Conservation (phyloP, 2,797 vertebrate species). For the Xerus rutilus region DNA sequence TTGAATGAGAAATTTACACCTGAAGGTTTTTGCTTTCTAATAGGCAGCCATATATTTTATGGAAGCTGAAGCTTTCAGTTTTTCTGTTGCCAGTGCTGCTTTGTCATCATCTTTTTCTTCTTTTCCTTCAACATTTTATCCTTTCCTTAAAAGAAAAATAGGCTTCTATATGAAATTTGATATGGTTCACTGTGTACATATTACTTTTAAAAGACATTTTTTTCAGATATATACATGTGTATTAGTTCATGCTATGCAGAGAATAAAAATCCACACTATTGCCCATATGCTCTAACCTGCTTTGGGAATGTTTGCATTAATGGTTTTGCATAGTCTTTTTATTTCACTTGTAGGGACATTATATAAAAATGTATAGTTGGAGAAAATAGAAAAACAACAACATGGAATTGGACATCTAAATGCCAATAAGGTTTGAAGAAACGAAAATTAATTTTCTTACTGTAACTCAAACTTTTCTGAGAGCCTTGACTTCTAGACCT, state of each 20-base stretch:
- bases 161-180: constrained; percentile 36
- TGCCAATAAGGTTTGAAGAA: neutral
- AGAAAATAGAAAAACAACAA: neutral
- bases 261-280: neutral
- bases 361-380: neutral
- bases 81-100: neutral
- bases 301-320: neutral
- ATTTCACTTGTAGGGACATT: neutral
- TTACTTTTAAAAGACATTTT: neutral
- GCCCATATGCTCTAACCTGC: neutral
- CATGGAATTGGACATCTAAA: neutral
- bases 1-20: constrained; percentile 62
- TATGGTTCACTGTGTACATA: neutral
- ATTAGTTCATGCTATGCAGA: neutral
- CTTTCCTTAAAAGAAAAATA: constrained; percentile 17
- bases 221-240: neutral
- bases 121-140: neutral
- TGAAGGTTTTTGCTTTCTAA: constrained; percentile 52
- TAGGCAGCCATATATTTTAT: constrained; percentile 30
- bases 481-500: constrained; percentile 47
- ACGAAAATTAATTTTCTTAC: constrained; percentile 12
- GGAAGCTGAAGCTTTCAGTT: neutral
- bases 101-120: neutral
- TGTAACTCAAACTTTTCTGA: constrained; percentile 30
- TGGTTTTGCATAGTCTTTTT: constrained; percentile 21